Base-by-base conservation (phyloP, 2,113 vertebrate genomes). In the Cryptomyrus ogoouensis region DNA sequence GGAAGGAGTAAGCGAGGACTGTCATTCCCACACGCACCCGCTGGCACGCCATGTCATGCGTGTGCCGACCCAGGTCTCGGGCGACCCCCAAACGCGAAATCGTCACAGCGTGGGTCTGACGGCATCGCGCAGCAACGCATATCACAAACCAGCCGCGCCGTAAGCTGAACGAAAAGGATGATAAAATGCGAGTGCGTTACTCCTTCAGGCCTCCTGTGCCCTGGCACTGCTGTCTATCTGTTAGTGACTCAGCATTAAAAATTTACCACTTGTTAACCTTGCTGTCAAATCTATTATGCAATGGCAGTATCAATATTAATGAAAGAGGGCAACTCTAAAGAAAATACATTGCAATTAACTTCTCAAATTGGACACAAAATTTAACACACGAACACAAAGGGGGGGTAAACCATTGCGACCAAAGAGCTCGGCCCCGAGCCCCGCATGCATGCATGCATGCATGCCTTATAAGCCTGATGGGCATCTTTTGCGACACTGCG, bases 231-330 rank as follows among this genome's bases (percentile, higher is more conserved):
- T 80, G 74, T 88, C 91, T 91, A 88, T 92, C 89, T 92, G 91
- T 91, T 91, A 89, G 87, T 9, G 88, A 80, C 58, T 2, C 5
- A 0, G 91, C 92, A 93, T 93, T 93, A 94, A 92, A 92, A 91
- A 93, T 94, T 91, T 89, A 94, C 42, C 56, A 91, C 91, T 88
- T 92, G 90, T 92, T 89, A n/a, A 58, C 88, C 21, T 84, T 90
- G 90, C 90, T 80, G 91, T 90, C 88, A 52, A 91, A 90, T 94
- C 89, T 90, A 90, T 92, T 66, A 88, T 89, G 46, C 84, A 84
- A 88, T 19, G 46, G 88, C 88, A 7, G 80, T 91, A 93, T 94
- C 92, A 56, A 90, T 93, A 91, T 93, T 92, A 93, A 92, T 90
- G 91, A 86, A 90, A n/a, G 66, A 84, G 21, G 88, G 83, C 90